Base-by-base conservation (phyloP, 2,113 vertebrate species). In the Pseudopodoces humilis region DNA sequence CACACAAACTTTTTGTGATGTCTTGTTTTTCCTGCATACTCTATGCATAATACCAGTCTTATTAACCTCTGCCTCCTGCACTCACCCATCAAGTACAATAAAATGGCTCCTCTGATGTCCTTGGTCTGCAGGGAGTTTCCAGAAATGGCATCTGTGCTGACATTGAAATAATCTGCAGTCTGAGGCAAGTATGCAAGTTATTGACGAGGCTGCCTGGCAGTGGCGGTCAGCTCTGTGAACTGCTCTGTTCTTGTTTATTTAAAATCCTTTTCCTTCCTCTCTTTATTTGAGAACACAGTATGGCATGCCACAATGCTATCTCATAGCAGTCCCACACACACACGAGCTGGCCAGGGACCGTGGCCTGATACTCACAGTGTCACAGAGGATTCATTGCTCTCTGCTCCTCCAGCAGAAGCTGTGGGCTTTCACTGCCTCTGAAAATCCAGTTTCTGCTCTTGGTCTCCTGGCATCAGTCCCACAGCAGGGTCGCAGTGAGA, bases 81-180 rank as follows among this genome's bases (percentile, higher is more conserved):
- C 82, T 93, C 53, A 59, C 94, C 95, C 90, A 90, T 85, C 78
- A 72, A 94, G 87, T 70, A 77, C 85, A 81, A 90, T 90, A 90
- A 96, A 97, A 95, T 92, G 85, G 95, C 90, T 96, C 69, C 92
- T 96, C 93, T 70, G 76, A 90, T 81, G 90, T 92, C 94, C 94
- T 95, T 92, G 95, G 93, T 94, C 95, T 93, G 83, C 85, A 71
- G 95, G 95, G 94, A 96, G 85, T 93, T 96, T 95, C 92, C 95
- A 95, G 82, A 96, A 96, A 95, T 25, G 85, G 93, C 94, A 94
- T 95, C 90, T 93, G 92, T 90, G 90, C 95, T 94, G 95, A 95
- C 93, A 94, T 43, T 94, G 95, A 97, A 94, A 92, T 88, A 95
- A 95, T 95, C 93, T 94, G 89, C 94, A 77, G 71, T 86, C 82